Percentiles rank a stretch among this genome's conserved stretches.
These are phyloP conservation scores for Bombus impatiens DNA, from an alignment of 1,140 invertebrate genomes.

Conservation along the genomic window DNA sequence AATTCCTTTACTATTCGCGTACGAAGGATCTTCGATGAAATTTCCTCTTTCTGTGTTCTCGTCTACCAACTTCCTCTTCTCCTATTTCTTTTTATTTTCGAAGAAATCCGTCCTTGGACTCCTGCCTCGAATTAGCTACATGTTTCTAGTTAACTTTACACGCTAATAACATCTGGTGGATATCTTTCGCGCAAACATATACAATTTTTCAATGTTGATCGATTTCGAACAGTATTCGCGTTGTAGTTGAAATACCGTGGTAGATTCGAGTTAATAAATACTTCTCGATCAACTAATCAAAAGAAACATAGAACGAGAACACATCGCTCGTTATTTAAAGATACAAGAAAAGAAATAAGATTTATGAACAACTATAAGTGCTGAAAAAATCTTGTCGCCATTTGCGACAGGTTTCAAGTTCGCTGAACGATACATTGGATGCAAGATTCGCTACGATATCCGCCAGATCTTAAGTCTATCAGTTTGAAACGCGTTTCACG, in stretches of 20 bases:
- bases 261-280: slow-evolving; percentile 13
- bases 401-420: background rate
- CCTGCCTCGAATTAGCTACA: background rate
- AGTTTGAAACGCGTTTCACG: slow-evolving; percentile 7
- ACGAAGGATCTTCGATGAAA: background rate
- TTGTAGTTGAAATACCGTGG: background rate
- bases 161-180: slow-evolving; percentile 13
- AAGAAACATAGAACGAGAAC: background rate
- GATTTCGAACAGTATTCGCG: background rate
- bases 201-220: background rate
- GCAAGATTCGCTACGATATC: no score
- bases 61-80: background rate
- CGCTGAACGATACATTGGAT: background rate
- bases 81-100: slow-evolving; percentile 12
- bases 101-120: slow-evolving; percentile 19
- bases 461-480: no score
- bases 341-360: background rate
- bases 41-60: background rate
- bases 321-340: background rate
- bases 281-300: background rate
- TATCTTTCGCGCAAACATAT: background rate
- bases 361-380: background rate
- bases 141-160: background rate
- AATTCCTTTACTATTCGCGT: slow-evolving; percentile 2
- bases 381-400: background rate